Evolutionary conservation across 2,113 vertebrate species (phyloP).

Genomic region (Progne subis): DNA sequence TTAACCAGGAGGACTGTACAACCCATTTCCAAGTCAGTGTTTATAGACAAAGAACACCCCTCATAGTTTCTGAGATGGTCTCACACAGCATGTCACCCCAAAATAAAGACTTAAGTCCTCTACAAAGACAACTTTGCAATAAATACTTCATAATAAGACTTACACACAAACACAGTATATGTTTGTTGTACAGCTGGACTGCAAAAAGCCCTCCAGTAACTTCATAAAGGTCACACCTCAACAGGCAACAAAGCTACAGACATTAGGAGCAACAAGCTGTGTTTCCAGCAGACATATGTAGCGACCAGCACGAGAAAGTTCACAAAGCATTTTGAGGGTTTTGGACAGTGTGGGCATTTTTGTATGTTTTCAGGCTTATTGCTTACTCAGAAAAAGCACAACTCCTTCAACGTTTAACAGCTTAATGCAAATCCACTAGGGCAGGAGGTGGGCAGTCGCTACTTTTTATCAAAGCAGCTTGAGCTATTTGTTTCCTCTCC

Average conservation of each 20-base stretch:
- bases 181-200: accelerated
- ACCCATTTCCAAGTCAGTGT: background rate
- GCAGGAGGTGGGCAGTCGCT: accelerated
- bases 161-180: too few species aligned
- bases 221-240: background rate
- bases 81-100: too few species aligned
- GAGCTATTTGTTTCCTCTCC: accelerated
- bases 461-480: background rate
- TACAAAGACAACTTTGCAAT: background rate
- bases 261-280: background rate
- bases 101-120: background rate
- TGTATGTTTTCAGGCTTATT: background rate
- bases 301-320: accelerated
- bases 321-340: background rate
- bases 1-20: background rate
- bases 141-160: background rate
- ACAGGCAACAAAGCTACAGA: background rate
- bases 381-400: background rate
- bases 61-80: background rate
- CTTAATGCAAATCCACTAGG: background rate
- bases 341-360: accelerated
- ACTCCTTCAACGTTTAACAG: background rate
- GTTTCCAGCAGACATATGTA: too few species aligned
- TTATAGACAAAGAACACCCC: background rate
- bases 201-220: background rate